These are phyloP conservation scores for Ochropleura leucogaster DNA, from an alignment of 2,888 invertebrate species.

Conservation along the genomic window DNA sequence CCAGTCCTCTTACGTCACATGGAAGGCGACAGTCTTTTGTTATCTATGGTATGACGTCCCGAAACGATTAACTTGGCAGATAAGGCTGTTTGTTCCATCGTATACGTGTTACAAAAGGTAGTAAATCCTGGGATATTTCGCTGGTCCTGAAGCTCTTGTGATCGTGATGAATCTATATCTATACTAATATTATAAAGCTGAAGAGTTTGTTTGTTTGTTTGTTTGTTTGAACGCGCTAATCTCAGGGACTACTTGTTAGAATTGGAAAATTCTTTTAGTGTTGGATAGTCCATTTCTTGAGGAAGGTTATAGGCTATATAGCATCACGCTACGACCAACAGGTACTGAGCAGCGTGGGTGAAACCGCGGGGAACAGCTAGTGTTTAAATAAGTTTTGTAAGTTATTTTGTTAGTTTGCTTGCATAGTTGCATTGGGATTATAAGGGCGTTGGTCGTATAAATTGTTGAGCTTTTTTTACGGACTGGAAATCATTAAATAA, in stretches of 20 bases:
- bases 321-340: too few species aligned
- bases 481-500: too few species aligned
- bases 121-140: conserved; percentile 50
- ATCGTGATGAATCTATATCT: too few species aligned
- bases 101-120: conserved; percentile 44
- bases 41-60: conserved; percentile 55
- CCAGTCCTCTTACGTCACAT: conserved; percentile 44
- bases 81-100: conserved; percentile 54
- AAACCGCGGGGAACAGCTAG: too few species aligned
- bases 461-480: neutral
- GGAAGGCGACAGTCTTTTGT: conserved; percentile 61
- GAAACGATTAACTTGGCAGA: conserved; percentile 58
- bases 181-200: too few species aligned
- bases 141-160: conserved; percentile 32
- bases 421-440: conserved; percentile 9
- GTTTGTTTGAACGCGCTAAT: too few species aligned
- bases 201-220: too few species aligned
- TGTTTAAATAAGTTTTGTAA: conserved; percentile 25
- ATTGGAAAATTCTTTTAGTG: too few species aligned
- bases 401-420: conserved; percentile 17
- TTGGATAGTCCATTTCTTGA: too few species aligned
- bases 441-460: neutral
- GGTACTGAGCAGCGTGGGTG: too few species aligned
- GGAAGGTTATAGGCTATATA: too few species aligned
- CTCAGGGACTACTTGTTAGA: too few species aligned